Base-by-base conservation (phyloP, 2,113 vertebrate genomes). In the Rhodinocichla rosea region DNA sequence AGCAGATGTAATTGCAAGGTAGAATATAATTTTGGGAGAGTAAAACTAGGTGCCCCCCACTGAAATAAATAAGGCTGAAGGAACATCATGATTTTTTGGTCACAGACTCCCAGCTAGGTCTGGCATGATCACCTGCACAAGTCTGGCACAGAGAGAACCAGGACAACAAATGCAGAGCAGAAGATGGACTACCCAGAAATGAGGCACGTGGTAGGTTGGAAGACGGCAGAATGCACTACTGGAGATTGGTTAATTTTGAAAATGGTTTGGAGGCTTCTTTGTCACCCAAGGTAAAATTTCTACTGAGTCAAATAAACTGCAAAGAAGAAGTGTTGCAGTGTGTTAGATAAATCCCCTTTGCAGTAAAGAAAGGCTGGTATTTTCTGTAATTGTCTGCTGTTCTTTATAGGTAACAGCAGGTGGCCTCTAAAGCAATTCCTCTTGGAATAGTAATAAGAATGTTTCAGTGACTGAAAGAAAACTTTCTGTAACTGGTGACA, bases 271-370 rank as follows among this genome's bases (percentile, higher is more conserved):
- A 81, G 50, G 23, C 20, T 74, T 80, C n/a, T 60, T 73, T 23
- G 26, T 78, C 30, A 62, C 9, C 8, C 6, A 30, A 39, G 30
- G 27, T 30, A 75, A 44, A 56, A n/a, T 42, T 77, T 39, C 60
- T 42, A 3, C 17, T 37, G 44, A 80, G 33, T 78, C 47, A 68
- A 15, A 42, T 42, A 33, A 69, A 9, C 22, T 50, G 44, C 55
- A 30, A 30, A 44, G 24, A 55, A 52, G 21, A 37, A 40, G 4
- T 40, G 55, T 21, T 75, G 33, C 19, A 45, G 2, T 32, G 21
- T 2, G 0, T 47, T 53, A 9, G 0, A 56, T 19, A 7, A 70
- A 42, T 44, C 11, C 6, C 4, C 11, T 69, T 76, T 69, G 27
- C 64, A 18, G 16, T 26, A 33, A 57, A 50, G 64, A 24, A 47